Evolutionary conservation across 1,140 invertebrate species (phyloP), one percentile per base, ranked within the genome.

Genomic region (Pseudomyrmex pallidus): DNA sequence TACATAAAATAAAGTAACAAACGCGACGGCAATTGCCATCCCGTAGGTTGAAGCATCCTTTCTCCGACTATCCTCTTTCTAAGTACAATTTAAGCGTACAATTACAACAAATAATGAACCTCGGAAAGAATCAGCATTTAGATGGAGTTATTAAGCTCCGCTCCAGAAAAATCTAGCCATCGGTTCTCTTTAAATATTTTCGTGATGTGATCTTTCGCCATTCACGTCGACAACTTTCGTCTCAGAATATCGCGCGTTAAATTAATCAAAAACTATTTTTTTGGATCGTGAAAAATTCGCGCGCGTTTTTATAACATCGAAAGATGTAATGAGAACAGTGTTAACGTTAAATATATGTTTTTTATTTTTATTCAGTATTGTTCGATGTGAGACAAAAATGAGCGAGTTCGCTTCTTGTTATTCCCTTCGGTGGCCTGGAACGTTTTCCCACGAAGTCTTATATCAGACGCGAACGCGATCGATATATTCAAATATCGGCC

Each of bases 51-150:
- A 56, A 35, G 48, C 57, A 25, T 25, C 74, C 50, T 74, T 62
- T 35, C 35, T 35, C 35, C 35, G 7, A 35, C 35, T 61, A 76
- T 59, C 74, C 76, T 72, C 59, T 44, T 67, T 61, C 68, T 82
- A 85, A 90, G 84, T 86, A 86, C 83, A 78, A 87, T 84, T 88
- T 89, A 86, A 89, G 74, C 64, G 76, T 59, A 59, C 74, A 88
- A 89, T 90, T 89, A 90, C 86, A 82, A 84, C 84, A 88, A 90
- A 90, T 90, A 90, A 90, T 72, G 87, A 90, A 78, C 74, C 90
- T 89, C 84, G 66, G 84, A 84, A 86, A 90, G 87, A 88, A 90
- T 90, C 90, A 90, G 87, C 89, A 90, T 90, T 90, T 90, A 90
- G 86, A 90, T 90, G 82, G 86, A 82, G 85, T 85, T 35, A 90